Evolutionary conservation across 2,113 vertebrate species (phyloP).

Genomic region (Pomatostomus ruficeps): DNA sequence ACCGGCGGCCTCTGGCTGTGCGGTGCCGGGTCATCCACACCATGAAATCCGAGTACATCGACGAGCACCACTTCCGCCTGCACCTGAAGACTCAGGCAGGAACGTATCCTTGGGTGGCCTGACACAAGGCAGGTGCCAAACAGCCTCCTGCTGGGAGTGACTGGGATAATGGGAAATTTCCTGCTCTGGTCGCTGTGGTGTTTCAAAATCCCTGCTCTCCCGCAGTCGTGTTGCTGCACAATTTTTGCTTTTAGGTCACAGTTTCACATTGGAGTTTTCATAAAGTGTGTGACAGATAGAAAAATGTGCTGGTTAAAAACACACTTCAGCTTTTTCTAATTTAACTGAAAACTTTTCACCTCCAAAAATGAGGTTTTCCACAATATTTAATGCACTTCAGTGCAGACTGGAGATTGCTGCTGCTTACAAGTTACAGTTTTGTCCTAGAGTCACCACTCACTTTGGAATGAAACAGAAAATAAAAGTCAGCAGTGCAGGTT

Average conservation of each 20-base stretch:
- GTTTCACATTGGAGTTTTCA: background rate
- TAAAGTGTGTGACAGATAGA: background rate
- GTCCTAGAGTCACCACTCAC: background rate
- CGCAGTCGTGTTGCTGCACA: background rate
- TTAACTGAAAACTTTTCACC: background rate
- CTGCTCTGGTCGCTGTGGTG: background rate
- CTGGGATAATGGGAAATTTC: background rate
- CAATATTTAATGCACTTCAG: background rate
- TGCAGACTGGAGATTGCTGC: background rate
- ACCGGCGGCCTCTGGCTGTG: conserved; percentile 87
- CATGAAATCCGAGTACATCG: conserved; percentile 80
- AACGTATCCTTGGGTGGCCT: conserved; percentile 84
- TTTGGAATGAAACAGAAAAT: background rate
- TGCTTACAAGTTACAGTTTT: background rate
- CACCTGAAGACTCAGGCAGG: conserved; percentile 90
- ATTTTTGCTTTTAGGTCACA: background rate
- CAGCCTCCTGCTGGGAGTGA: background rate
- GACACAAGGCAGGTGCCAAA: background rate
- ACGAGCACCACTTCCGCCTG: conserved; percentile 89
- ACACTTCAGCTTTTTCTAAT: background rate
- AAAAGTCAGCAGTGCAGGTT: background rate
- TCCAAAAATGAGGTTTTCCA: background rate
- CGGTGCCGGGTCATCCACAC: conserved; percentile 84
- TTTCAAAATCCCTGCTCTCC: background rate
- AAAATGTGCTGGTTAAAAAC: background rate